Conservation (phyloP, 1,140 invertebrate species). For the Psilanteris sp. region DNA sequence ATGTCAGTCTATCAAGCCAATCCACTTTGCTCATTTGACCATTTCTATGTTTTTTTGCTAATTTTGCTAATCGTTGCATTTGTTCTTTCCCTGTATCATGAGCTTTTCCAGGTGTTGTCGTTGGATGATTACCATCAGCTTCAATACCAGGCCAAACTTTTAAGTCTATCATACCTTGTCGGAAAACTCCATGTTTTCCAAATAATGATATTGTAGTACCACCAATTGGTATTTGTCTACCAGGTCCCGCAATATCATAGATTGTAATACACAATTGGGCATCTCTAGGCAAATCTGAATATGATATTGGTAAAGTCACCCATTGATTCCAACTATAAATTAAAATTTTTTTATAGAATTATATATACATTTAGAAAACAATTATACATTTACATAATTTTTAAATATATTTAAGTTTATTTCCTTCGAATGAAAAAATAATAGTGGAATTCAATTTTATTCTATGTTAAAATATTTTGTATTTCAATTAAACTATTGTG, state of each 20-base stretch:
- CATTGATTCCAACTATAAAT: conserved; percentile 97
- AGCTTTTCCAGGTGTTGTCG: conserved; percentile 91
- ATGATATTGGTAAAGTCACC: conserved; percentile 94
- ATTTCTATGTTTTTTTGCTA: conserved; percentile 96
- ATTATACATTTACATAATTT: too few species aligned
- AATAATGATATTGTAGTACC: conserved; percentile 95
- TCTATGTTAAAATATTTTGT: too few species aligned
- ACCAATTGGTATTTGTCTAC: conserved; percentile 90
- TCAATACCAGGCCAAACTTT: conserved; percentile 89
- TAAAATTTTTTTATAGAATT: too few species aligned
- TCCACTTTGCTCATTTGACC: conserved; percentile 97
- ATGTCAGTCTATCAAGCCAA: too few species aligned
- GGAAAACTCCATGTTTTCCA: conserved; percentile 94
- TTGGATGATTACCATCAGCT: conserved; percentile 85
- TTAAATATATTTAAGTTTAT: too few species aligned
- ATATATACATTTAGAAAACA: too few species aligned
- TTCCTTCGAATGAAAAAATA: too few species aligned
- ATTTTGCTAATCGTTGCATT: conserved; percentile 93
- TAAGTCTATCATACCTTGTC: conserved; percentile 90
- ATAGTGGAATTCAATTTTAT: too few species aligned
- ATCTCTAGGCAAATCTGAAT: conserved; percentile 94
- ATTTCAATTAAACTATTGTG: too few species aligned
- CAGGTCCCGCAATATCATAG: conserved; percentile 94
- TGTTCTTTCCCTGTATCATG: conserved; percentile 89
- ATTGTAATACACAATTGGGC: conserved; percentile 94